Conservation (phyloP, 2,113 vertebrate genomes). For the Melanocharis versteri region DNA sequence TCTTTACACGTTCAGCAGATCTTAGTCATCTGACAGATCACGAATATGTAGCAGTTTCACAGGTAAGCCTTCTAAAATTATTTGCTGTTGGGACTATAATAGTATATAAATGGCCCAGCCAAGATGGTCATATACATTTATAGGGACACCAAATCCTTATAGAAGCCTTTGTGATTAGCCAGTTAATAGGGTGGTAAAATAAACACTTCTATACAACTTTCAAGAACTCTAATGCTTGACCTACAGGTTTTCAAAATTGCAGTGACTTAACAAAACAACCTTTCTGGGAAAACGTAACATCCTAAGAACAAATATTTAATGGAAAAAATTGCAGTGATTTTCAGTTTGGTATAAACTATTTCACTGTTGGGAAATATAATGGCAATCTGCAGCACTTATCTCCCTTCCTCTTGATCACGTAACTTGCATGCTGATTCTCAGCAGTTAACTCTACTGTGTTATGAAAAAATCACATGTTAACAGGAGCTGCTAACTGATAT, state of each 20-base stretch:
- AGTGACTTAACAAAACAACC: not conserved
- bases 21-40: slow-evolving; percentile 77
- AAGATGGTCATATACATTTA: not conserved
- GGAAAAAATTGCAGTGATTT: not conserved
- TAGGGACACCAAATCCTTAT: not conserved
- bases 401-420: not conserved
- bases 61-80: slow-evolving; percentile 71
- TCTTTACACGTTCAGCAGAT: slow-evolving; percentile 80
- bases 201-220: not conserved
- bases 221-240: not conserved
- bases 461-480: not conserved
- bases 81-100: slow-evolving; percentile 22
- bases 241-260: not conserved
- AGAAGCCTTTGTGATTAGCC: not conserved
- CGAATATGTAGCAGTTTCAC: slow-evolving; percentile 74
- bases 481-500: not conserved
- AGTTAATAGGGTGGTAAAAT: not conserved
- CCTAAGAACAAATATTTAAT: not conserved
- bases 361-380: not conserved
- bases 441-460: not conserved
- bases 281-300: not conserved
- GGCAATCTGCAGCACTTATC: not conserved
- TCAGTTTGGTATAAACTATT: not conserved
- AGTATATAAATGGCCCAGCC: slow-evolving; percentile 66
- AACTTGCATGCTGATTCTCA: not conserved